Evolutionary conservation across 2,113 vertebrate genomes (phyloP).

Genomic region (Myrmecophaga tridactyla): DNA sequence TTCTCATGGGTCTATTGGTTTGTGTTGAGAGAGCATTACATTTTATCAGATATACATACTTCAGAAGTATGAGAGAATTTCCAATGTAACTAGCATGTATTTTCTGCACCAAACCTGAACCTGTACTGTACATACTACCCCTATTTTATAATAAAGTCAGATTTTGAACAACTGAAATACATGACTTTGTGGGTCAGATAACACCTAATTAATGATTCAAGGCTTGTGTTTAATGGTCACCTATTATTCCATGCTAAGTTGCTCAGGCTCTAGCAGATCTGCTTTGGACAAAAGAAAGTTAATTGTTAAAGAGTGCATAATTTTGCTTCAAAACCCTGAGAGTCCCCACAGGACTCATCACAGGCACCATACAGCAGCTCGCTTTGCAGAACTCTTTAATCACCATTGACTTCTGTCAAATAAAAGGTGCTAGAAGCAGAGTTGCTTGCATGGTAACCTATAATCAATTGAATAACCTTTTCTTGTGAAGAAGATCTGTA

Average conservation of each 20-base stretch:
- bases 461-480: not conserved
- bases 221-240: not conserved
- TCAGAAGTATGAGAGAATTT: conserved; percentile 5
- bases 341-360: not conserved
- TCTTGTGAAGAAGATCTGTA: not conserved
- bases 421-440: not conserved
- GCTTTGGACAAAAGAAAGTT: not conserved
- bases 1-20: not conserved
- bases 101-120: not conserved
- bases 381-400: not conserved
- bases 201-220: not conserved
- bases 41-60: not conserved
- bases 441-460: rapidly evolving
- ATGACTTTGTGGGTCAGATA: not conserved
- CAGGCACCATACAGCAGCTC: not conserved
- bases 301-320: not conserved
- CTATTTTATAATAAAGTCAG: not conserved
- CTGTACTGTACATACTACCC: not conserved
- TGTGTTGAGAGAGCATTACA: not conserved
- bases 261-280: not conserved
- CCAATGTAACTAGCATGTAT: not conserved
- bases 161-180: not conserved
- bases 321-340: not conserved
- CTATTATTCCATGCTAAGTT: not conserved
- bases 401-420: not conserved